A percentile compares a stretch with the other conserved stretches of the same genome.
phyloP scores from a whole-genome alignment of 92 coral and sea anemone genomes.

The Bergia sp. region DNA sequence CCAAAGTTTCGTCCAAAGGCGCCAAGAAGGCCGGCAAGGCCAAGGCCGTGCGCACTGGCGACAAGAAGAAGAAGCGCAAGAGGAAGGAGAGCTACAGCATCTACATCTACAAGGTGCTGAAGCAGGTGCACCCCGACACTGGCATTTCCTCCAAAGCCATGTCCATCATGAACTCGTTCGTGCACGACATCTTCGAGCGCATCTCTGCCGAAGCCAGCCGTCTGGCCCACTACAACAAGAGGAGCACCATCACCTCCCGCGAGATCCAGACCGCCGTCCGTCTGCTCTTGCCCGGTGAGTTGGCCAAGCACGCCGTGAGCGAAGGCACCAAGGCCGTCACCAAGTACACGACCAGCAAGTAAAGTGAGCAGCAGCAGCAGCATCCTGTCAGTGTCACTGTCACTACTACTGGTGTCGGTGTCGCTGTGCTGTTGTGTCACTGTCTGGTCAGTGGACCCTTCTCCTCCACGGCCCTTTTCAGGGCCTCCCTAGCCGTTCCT shows the following conservation, averaged over 20 bases:
- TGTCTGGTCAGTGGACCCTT: conserved; percentile 22
- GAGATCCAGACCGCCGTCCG: conserved; percentile 6
- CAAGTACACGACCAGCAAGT: not conserved
- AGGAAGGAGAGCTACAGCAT: conserved; percentile 65
- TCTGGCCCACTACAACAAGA: conserved; percentile 73
- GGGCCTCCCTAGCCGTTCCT: conserved; percentile 11
- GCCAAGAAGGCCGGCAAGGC: too few species aligned
- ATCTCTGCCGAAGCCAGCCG: conserved; percentile 71
- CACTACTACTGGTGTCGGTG: not conserved
- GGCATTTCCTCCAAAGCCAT: conserved; percentile 75
- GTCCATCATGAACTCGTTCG: conserved; percentile 78
- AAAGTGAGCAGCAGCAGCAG: not conserved
- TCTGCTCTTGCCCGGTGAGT: too few species aligned
- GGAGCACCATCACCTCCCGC: conserved; percentile 64
- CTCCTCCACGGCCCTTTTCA: conserved; percentile 24
- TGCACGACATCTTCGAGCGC: conserved; percentile 74
- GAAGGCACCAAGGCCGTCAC: not conserved
- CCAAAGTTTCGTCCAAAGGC: too few species aligned
- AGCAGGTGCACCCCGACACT: conserved; percentile 78
- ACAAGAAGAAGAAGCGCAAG: conserved; percentile 12
- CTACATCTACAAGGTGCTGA: conserved; percentile 70
- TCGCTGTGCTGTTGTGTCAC: conserved; percentile 7
- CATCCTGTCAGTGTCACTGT: not conserved
- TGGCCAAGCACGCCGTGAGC: not conserved
- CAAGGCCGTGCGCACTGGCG: too few species aligned